These are phyloP conservation scores for Galaxias olidus DNA, from an alignment of 2,797 vertebrate species.

Conservation along the genomic window DNA sequence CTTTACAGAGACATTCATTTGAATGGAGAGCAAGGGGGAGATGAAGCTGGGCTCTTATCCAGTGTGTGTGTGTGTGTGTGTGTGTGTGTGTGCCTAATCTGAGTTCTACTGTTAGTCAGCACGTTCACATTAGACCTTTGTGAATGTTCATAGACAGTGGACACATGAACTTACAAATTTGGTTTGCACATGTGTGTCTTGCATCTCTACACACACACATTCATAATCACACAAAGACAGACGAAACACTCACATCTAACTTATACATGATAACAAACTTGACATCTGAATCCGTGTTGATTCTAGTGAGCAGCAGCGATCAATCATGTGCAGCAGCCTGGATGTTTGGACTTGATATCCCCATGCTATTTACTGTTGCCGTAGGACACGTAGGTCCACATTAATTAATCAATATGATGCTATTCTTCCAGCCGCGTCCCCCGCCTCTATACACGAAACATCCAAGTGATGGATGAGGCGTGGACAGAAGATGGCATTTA, in stretches of 20 bases:
- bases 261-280: no score
- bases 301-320: slow-evolving; percentile 61
- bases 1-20: slow-evolving; percentile 49
- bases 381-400: slow-evolving; percentile 52
- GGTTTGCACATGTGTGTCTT: no score
- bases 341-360: slow-evolving; percentile 65
- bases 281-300: slow-evolving; percentile 62
- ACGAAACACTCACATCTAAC: not conserved
- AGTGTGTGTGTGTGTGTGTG: no score
- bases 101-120: no score
- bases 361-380: slow-evolving; percentile 71
- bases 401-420: slow-evolving; percentile 70
- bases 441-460: slow-evolving; percentile 10
- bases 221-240: no score
- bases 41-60: no score
- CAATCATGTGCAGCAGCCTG: slow-evolving; percentile 66
- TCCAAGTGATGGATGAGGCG: slow-evolving; percentile 39
- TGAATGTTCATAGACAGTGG: no score
- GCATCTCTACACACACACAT: no score
- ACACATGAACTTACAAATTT: no score
- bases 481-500: slow-evolving; percentile 4
- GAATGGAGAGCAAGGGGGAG: slow-evolving; percentile 24
- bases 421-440: slow-evolving; percentile 54
- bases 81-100: no score
- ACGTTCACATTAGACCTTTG: no score